Evolutionary conservation across 2,797 vertebrate species (phyloP).

Genomic region (Dipus sagitta): DNA sequence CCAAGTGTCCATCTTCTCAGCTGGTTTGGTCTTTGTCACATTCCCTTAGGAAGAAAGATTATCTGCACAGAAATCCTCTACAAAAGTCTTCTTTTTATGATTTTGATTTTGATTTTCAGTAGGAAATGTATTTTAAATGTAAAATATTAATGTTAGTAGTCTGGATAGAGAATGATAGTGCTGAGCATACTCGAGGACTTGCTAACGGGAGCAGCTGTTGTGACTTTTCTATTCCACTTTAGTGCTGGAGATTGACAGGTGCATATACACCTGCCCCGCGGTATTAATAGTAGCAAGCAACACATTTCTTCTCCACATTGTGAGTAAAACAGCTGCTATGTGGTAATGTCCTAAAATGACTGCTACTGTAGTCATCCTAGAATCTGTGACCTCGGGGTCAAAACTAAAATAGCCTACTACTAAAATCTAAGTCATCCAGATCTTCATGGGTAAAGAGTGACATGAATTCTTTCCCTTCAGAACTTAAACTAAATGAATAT

Average conservation of each 20-base stretch:
- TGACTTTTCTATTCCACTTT: slow-evolving; percentile 49
- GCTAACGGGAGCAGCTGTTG: slow-evolving; percentile 69
- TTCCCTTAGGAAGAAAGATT: slow-evolving; percentile 27
- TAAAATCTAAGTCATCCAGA: slow-evolving; percentile 62
- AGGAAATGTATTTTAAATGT: neutral
- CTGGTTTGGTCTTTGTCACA: neutral
- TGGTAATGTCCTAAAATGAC: slow-evolving; percentile 55
- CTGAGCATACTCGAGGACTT: neutral
- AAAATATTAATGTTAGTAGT: neutral
- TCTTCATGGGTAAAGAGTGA: slow-evolving; percentile 8
- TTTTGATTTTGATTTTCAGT: slow-evolving; percentile 12
- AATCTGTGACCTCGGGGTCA: slow-evolving; percentile 59
- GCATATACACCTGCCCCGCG: slow-evolving; percentile 71
- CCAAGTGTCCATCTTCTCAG: neutral
- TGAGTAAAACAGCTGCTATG: slow-evolving; percentile 74
- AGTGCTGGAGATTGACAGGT: slow-evolving; percentile 60
- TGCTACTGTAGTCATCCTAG: neutral
- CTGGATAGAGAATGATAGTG: slow-evolving; percentile 26
- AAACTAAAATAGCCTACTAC: slow-evolving; percentile 38
- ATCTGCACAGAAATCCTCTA: slow-evolving; percentile 43
- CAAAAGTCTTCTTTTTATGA: slow-evolving; percentile 11
- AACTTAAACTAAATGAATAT: slow-evolving; percentile 35
- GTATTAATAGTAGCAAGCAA: slow-evolving; percentile 77
- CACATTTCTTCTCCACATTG: slow-evolving; percentile 62
- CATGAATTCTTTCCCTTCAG: slow-evolving; percentile 35